Base-by-base conservation (phyloP, 1,140 invertebrate species). In the Telenomus remus region DNA sequence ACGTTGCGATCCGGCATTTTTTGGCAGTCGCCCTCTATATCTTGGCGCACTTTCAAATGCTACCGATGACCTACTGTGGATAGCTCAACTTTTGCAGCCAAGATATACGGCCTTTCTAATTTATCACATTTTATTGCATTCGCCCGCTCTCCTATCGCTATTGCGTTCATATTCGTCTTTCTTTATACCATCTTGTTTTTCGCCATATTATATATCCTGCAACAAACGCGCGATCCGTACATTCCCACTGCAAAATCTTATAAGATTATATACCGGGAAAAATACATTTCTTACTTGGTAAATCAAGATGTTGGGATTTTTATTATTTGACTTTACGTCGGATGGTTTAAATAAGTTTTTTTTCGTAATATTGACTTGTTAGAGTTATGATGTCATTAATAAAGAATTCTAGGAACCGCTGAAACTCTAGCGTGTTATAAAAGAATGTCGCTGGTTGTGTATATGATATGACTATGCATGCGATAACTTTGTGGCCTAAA, bases 401-500 rank as follows among this genome's bases (percentile, higher is more conserved):
- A 27, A 27, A 27, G 19, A 27, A 27, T 27, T 27, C 6, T 27
- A 42, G 13, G 6, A 47, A 54, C 54, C 54, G 46, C 14, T 27
- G 2, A 27, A 64, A 33, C 14, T 47, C 13, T 64, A 35, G 49
- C 60, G 50, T 64, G 60, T 46, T 54, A 53, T 35, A 7, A 44
- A 64, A 64, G 46, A 44, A 64, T 47, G 49, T 54, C 49, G 53
- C 44, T 54, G 48, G 39, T 42, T n/a, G 13, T 54, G 14, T 27
- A 47, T 47, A n/a, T n/a, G n/a, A n/a, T n/a, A n/a, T n/a, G n/a
- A n/a, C 3, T 12, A 54, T 47, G 43, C 33, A 44, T 8, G 47
- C 39, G 27, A 54, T 64, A 47, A 48, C 14, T 37, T 54, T 54
- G 37, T 5, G 60, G 11, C 50, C 60, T 47, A 54, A 64, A 64